These are phyloP conservation scores for Tympanoctomys barrerae DNA, from an alignment of 2,797 vertebrate genomes.

Conservation along the genomic window DNA sequence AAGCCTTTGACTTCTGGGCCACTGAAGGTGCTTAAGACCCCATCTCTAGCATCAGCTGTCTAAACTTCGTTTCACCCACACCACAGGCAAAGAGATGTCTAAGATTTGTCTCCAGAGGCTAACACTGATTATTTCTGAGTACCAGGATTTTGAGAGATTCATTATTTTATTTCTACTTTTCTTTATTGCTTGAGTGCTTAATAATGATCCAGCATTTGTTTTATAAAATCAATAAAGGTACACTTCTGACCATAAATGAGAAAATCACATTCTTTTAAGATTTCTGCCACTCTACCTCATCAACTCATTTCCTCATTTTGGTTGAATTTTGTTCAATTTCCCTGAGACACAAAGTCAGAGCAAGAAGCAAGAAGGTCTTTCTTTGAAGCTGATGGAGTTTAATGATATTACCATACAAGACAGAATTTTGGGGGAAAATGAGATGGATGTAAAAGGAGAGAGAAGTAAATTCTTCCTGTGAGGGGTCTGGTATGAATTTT, in stretches of 20 bases:
- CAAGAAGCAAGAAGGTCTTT: background rate
- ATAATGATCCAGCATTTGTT: conserved; percentile 3
- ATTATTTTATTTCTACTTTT: background rate
- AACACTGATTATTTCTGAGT: background rate
- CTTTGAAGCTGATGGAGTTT: background rate
- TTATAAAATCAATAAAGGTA: background rate
- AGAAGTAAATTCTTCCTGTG: background rate
- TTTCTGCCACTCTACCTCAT: background rate
- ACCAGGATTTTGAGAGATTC: background rate
- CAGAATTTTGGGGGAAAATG: background rate
- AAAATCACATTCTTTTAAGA: background rate
- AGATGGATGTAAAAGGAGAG: background rate
- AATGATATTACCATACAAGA: background rate
- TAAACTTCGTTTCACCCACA: background rate
- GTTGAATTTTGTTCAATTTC: background rate
- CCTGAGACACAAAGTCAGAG: background rate
- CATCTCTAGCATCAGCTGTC: background rate
- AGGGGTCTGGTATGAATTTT: background rate
- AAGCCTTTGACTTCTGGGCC: background rate
- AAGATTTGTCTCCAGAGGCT: background rate
- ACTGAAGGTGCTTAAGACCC: background rate
- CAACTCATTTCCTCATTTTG: background rate
- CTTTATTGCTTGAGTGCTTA: conserved; percentile 6
- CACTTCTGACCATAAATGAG: background rate
- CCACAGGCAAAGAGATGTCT: background rate